phyloP scores from a whole-genome alignment of 2,113 vertebrate genomes.

The Petroica traversi region DNA sequence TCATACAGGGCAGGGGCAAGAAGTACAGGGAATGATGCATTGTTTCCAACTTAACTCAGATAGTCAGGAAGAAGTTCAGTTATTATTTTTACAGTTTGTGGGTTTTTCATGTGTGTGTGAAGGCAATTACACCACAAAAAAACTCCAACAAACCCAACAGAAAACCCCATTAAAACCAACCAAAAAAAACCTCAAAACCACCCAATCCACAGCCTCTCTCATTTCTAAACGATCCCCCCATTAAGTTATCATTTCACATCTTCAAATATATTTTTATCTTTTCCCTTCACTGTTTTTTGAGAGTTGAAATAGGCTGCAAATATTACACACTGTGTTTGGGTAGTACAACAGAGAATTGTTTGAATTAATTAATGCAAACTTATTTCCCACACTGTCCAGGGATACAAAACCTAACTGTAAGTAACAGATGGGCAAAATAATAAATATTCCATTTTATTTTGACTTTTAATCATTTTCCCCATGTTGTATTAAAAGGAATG shows the following conservation, averaged over 20 bases:
- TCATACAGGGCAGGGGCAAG: constrained; percentile 1
- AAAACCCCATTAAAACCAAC: background rate
- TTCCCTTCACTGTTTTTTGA: background rate
- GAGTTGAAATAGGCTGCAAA: constrained; percentile 56
- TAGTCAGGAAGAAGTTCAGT: background rate
- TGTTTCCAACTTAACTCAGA: background rate
- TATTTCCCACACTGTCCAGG: constrained; percentile 58
- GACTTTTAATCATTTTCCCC: constrained; percentile 58
- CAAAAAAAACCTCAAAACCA: background rate
- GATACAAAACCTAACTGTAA: constrained; percentile 59
- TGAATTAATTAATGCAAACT: constrained; percentile 69
- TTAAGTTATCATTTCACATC: background rate
- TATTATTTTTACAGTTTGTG: background rate
- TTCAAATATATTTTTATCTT: constrained; percentile 5
- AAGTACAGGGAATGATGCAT: background rate
- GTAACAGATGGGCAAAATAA: constrained; percentile 70
- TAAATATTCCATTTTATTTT: constrained; percentile 70
- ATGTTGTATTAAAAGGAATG: constrained; percentile 34
- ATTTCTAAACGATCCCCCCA: background rate
- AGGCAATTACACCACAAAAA: background rate
- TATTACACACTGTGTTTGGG: constrained; percentile 39
- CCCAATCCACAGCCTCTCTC: fast-evolving
- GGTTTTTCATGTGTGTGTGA: background rate
- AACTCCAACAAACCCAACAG: background rate
- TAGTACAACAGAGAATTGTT: constrained; percentile 37